Evolutionary conservation across 2,797 vertebrate species (phyloP).

Genomic region (Amblyraja radiata): DNA sequence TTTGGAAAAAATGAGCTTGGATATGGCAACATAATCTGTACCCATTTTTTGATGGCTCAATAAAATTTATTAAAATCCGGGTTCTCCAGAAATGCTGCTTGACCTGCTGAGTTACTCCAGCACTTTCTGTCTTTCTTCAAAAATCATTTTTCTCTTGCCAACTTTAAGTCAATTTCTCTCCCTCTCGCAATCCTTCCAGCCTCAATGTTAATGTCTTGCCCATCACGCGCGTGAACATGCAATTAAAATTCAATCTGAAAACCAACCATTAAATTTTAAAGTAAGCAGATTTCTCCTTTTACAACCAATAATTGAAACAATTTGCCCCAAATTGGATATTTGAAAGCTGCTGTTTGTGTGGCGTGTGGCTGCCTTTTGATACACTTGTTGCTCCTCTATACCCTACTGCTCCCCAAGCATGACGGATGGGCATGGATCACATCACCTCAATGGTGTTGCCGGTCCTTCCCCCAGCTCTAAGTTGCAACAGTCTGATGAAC

Average conservation of each 20-base stretch:
- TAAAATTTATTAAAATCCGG: no score
- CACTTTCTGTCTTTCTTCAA: no score
- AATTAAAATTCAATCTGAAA: background rate
- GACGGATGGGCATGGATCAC: background rate
- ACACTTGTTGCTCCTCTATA: conserved; percentile 5
- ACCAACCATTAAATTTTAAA: background rate
- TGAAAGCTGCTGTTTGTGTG: background rate
- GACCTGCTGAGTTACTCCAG: no score
- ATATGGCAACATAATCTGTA: no score
- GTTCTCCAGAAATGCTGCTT: no score
- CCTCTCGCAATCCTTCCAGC: background rate
- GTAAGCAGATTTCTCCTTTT: background rate
- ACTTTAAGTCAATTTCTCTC: background rate
- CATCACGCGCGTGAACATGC: background rate
- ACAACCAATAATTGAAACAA: background rate
- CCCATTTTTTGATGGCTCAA: no score
- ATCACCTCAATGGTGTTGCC: background rate
- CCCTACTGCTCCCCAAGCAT: background rate
- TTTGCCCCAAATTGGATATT: background rate
- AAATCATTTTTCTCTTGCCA: no score
- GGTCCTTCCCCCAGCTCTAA: background rate
- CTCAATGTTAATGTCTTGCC: background rate
- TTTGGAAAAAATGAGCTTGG: no score
- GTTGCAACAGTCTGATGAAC: background rate
- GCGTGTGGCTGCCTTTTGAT: background rate